phyloP scores from a whole-genome alignment of 1,140 invertebrate genomes.

The Drosophila ironensis region DNA sequence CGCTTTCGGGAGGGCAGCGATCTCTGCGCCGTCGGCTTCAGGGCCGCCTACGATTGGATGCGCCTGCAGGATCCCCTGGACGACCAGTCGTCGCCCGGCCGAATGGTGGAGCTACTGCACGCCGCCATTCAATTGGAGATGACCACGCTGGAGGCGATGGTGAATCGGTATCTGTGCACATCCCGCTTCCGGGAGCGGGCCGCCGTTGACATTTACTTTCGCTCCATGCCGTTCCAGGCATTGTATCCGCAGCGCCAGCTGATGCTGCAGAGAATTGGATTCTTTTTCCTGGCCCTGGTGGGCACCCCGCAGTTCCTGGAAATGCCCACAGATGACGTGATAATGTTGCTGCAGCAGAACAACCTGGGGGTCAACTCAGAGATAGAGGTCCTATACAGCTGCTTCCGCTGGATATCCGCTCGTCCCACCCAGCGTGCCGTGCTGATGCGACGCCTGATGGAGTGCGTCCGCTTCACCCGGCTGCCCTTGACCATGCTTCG shows the following conservation, averaged over 20 bases:
- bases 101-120: neutral
- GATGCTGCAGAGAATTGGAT: neutral
- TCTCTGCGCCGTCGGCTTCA: neutral
- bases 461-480: neutral
- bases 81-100: neutral
- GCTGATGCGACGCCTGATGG: neutral
- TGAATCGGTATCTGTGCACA: neutral
- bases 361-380: neutral
- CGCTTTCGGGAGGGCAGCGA: neutral
- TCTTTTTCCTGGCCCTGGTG: neutral
- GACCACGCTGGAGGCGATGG: neutral
- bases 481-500: neutral
- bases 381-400: neutral
- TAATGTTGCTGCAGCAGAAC: neutral
- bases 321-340: neutral
- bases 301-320: neutral
- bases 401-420: neutral
- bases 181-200: neutral
- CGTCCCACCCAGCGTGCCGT: neutral
- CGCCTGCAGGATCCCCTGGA: neutral
- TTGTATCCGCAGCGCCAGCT: neutral
- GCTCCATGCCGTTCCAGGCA: neutral
- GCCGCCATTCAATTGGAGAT: neutral
- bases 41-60: constrained; percentile 1
- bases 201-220: neutral